These are phyloP conservation scores for Pseudocheirus occidentalis DNA, from an alignment of 2,797 vertebrate species.

Conservation along the genomic window DNA sequence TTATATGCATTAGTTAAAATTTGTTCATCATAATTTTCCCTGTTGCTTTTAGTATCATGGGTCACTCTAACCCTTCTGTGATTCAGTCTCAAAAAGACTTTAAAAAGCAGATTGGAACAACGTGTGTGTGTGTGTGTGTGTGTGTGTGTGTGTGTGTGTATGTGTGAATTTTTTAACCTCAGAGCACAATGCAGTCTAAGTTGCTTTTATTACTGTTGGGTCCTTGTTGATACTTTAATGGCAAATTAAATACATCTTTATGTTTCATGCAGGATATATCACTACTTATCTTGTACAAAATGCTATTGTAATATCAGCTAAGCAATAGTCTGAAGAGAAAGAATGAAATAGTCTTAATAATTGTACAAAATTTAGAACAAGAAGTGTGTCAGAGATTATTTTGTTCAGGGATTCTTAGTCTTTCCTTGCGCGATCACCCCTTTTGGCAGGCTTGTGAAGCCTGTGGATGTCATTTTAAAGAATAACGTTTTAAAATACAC, in stretches of 20 bases:
- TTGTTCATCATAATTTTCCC: background rate
- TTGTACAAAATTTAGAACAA: background rate
- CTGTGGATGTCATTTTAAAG: background rate
- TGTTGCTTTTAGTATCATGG: background rate
- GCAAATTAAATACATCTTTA: background rate
- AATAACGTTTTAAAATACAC: background rate
- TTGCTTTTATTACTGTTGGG: background rate
- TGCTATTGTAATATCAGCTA: background rate
- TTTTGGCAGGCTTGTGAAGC: background rate
- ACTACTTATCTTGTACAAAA: background rate
- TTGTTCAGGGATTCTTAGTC: background rate
- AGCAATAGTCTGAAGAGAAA: background rate
- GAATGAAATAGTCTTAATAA: background rate
- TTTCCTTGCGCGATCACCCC: background rate
- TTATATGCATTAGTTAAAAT: background rate
- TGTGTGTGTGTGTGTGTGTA: background rate
- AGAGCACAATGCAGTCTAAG: background rate
- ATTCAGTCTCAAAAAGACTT: background rate
- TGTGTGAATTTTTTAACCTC: background rate
- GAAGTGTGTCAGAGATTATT: background rate
- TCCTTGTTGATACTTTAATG: background rate
- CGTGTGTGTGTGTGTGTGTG: accelerated
- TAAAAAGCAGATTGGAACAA: background rate
- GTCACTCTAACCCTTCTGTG: background rate
- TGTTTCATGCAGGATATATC: background rate